A percentile compares a stretch with the other conserved stretches of the same genome.
Evolutionary conservation across 2,888 invertebrate genomes (phyloP).

Genomic region (Drosophila kuntzei): DNA sequence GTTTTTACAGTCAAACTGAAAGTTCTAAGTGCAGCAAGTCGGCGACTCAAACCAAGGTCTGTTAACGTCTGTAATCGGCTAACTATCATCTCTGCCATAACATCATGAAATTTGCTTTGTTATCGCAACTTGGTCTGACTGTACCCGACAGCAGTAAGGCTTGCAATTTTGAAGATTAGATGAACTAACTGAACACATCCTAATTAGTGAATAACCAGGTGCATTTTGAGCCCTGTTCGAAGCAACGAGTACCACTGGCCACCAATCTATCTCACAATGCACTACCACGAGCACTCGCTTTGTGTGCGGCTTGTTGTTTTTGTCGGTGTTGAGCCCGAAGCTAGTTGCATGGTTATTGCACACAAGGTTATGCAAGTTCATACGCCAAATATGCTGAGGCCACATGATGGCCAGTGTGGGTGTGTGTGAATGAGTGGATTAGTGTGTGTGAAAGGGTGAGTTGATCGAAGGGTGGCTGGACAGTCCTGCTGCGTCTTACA

Average conservation of each 20-base stretch:
- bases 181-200: conserved; percentile 12
- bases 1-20: too few species aligned
- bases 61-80: not conserved
- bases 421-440: conserved; percentile 18
- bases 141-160: conserved; percentile 6
- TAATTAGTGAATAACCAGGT: conserved; percentile 39
- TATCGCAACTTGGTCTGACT: conserved; percentile 17
- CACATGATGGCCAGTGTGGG: conserved; percentile 33
- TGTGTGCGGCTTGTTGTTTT: conserved; percentile 25
- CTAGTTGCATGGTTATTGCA: conserved; percentile 59
- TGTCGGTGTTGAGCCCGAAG: conserved; percentile 42
- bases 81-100: not conserved
- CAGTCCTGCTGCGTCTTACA: conserved; percentile 61
- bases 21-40: too few species aligned
- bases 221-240: conserved; percentile 2
- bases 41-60: too few species aligned
- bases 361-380: conserved; percentile 73
- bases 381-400: conserved; percentile 63
- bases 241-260: conserved; percentile 10
- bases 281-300: not conserved
- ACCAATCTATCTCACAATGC: conserved; percentile 39
- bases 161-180: conserved; percentile 7
- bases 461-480: conserved; percentile 9
- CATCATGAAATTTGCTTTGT: conserved; percentile 14
- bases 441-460: conserved; percentile 3